phyloP scores from a whole-genome alignment of 2,113 vertebrate genomes.

The Corvus moneduloides region DNA sequence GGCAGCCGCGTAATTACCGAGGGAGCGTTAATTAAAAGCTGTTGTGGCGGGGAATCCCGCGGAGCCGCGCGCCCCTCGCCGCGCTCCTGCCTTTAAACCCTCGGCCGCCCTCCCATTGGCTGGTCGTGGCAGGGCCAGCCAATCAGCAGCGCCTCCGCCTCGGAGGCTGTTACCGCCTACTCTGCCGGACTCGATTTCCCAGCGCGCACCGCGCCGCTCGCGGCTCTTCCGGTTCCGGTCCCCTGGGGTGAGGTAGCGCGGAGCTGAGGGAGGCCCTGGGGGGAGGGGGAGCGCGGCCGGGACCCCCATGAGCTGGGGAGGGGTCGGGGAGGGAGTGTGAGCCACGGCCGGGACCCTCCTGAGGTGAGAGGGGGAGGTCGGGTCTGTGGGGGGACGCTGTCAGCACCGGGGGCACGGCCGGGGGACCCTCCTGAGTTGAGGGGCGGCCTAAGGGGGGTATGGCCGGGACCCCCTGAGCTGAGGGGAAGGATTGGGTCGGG shows the following conservation, averaged over 20 bases:
- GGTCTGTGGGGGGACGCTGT: not conserved
- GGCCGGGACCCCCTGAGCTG: not conserved
- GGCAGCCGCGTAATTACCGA: not conserved
- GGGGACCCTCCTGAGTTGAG: not conserved
- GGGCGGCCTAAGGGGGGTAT: no score
- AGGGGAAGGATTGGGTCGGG: not conserved
- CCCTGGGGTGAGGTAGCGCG: fast-evolving
- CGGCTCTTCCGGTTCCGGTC: not conserved
- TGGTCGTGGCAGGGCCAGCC: fast-evolving
- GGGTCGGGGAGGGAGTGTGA: no score
- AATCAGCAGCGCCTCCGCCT: not conserved
- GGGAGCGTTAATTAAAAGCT: not conserved
- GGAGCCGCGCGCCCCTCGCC: fast-evolving
- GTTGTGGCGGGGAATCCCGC: fast-evolving
- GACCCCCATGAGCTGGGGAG: no score
- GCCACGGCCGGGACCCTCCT: fast-evolving
- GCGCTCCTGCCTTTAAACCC: not conserved
- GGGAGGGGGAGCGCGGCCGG: not conserved
- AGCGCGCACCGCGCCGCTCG: fast-evolving
- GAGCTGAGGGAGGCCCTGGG: not conserved
- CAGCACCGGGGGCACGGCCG: not conserved
- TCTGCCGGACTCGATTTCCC: not conserved
- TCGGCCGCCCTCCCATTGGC: not conserved
- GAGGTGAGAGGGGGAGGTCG: not conserved
- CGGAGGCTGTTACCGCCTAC: fast-evolving